Evolutionary conservation across 1,140 invertebrate genomes (phyloP).

Genomic region (Ectropis grisescens): DNA sequence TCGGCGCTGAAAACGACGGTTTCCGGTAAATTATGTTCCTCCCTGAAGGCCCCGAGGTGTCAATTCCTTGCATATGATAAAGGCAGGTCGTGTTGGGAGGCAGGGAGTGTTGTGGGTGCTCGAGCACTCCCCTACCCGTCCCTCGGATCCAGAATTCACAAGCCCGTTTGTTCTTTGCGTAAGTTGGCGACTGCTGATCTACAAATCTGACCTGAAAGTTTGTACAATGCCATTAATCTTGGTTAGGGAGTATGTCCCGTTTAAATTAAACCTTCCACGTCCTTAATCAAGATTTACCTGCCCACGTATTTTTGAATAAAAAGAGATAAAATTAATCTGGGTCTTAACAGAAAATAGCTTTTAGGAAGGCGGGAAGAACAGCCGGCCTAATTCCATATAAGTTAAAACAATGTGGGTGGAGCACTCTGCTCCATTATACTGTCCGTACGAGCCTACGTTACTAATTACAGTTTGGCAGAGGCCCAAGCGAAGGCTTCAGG

Average conservation of each 20-base stretch:
- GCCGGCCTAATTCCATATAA: constrained; percentile 30
- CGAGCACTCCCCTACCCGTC: constrained; percentile 80
- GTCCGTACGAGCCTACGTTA: constrained; percentile 28
- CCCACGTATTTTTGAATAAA: too few species aligned
- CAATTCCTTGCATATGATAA: constrained; percentile 82
- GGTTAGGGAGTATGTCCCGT: too few species aligned
- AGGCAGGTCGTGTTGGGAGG: constrained; percentile 89
- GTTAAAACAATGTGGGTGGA: constrained; percentile 31
- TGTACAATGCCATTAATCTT: too few species aligned
- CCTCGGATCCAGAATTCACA: constrained; percentile 91
- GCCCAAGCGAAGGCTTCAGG: constrained; percentile 33
- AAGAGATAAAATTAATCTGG: too few species aligned
- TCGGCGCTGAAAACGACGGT: constrained; percentile 71
- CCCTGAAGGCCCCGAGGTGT: constrained; percentile 71
- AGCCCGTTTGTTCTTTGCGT: constrained; percentile 82
- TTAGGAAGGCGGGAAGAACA: too few species aligned
- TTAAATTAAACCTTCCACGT: too few species aligned
- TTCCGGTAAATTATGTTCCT: constrained; percentile 75
- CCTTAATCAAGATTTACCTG: too few species aligned
- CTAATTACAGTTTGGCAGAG: constrained; percentile 55
- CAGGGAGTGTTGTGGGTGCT: constrained; percentile 85
- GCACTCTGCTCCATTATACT: constrained; percentile 31
- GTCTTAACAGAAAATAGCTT: too few species aligned
- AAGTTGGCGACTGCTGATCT: constrained; percentile 82
- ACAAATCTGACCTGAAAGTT: constrained; percentile 84